Percentiles rank a stretch among this genome's conserved stretches.
These are phyloP conservation scores for Scalopus aquaticus DNA, from an alignment of 2,113 vertebrate genomes.

Conservation along the genomic window DNA sequence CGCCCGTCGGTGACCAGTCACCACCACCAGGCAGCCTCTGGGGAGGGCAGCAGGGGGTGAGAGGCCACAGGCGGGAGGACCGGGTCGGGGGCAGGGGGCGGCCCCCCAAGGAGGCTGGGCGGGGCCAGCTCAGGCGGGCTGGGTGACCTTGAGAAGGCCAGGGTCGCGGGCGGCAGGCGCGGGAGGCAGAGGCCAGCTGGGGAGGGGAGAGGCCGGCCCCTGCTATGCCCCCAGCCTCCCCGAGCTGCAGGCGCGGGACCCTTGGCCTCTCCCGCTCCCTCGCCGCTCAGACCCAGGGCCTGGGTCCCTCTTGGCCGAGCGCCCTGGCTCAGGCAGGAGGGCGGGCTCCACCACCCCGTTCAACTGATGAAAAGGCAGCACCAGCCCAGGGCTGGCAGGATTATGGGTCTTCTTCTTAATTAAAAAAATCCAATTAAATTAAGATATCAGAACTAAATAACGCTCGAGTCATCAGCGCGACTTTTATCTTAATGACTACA, in stretches of 20 bases:
- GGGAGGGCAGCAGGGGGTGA: background rate
- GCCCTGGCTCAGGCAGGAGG: background rate
- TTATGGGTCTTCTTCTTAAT: conserved; percentile 70
- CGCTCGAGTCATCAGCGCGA: conserved; percentile 64
- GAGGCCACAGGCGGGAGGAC: background rate
- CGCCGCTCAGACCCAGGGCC: background rate
- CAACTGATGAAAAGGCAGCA: background rate
- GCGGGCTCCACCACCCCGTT: rapidly evolving
- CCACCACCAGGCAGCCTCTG: conserved; percentile 32
- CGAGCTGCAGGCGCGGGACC: background rate
- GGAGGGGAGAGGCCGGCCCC: rapidly evolving
- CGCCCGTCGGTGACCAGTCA: conserved; percentile 66
- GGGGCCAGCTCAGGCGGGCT: background rate
- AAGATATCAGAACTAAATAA: conserved; percentile 80
- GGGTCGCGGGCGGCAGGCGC: too few relatives aligned
- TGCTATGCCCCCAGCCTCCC: too few relatives aligned
- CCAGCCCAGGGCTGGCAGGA: conserved; percentile 33
- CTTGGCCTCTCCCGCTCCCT: background rate
- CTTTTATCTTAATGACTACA: conserved; percentile 77
- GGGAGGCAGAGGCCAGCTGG: too few relatives aligned
- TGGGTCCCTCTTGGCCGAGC: background rate
- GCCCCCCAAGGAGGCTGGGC: background rate
- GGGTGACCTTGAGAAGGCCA: conserved; percentile 24
- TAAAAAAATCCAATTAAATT: conserved; percentile 82
- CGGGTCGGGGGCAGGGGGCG: background rate